Percentiles rank a stretch among this genome's conserved stretches.
phyloP scores from a whole-genome alignment of 2,113 vertebrate species.

The Corydoras sp. region DNA sequence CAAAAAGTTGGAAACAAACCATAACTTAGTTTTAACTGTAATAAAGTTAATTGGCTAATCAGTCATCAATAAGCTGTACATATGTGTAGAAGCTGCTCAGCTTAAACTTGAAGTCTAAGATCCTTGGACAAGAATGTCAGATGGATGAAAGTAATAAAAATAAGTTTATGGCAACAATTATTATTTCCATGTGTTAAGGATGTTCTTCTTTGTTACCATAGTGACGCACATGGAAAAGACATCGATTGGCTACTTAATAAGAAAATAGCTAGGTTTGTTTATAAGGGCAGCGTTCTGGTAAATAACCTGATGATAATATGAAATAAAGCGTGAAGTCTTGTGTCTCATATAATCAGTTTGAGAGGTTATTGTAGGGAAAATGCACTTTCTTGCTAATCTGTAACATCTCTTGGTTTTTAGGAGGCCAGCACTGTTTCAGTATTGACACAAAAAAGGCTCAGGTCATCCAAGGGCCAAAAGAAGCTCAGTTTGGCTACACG shows the following conservation, averaged over 20 bases:
- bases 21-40: no score
- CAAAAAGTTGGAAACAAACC: no score
- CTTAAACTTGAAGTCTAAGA: neutral
- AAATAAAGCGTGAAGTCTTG: neutral
- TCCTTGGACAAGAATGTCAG: neutral
- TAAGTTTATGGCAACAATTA: neutral
- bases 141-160: neutral
- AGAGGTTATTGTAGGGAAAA: no score
- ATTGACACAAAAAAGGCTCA: conserved; percentile 76
- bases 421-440: conserved; percentile 73
- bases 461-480: conserved; percentile 73
- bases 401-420: conserved; percentile 55
- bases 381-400: neutral
- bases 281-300: neutral
- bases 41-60: no score
- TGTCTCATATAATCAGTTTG: no score
- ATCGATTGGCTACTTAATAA: neutral
- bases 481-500: conserved; percentile 85
- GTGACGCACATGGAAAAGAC: neutral
- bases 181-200: neutral
- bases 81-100: neutral
- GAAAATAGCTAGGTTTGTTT: neutral
- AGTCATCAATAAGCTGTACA: neutral
- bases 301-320: neutral
- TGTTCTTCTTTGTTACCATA: neutral